Conservation (phyloP, 2,888 invertebrate genomes). For the Stenurella melanura region DNA sequence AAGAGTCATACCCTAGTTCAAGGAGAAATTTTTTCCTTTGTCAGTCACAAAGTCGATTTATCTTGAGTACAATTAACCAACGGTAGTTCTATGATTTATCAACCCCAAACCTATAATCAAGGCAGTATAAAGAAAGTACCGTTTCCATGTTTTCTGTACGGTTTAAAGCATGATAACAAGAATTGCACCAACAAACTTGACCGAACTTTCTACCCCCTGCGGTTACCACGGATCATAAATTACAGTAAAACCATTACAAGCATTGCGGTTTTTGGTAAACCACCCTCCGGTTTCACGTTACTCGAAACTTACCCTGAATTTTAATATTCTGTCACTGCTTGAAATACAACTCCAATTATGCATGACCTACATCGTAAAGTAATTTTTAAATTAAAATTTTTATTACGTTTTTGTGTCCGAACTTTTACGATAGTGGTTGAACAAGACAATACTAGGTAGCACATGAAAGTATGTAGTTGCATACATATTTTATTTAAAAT, state of each 20-base stretch:
- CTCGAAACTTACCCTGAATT: slow-evolving; percentile 13
- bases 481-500: not conserved
- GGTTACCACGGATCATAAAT: slow-evolving; percentile 27
- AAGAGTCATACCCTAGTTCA: not conserved
- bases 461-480: not conserved
- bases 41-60: not conserved
- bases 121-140: slow-evolving; percentile 39
- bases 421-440: slow-evolving; percentile 25
- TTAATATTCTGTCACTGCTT: slow-evolving; percentile 39
- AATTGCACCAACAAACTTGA: slow-evolving; percentile 12
- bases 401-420: slow-evolving; percentile 20
- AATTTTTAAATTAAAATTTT: slow-evolving; percentile 38
- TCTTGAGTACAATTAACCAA: not conserved
- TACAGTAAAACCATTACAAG: slow-evolving; percentile 29
- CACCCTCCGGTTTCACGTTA: slow-evolving; percentile 34
- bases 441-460: not conserved
- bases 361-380: slow-evolving; percentile 38
- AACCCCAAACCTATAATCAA: slow-evolving; percentile 8
- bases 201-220: slow-evolving; percentile 41
- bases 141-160: slow-evolving; percentile 42
- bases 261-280: slow-evolving; percentile 45
- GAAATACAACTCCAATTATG: slow-evolving; percentile 38
- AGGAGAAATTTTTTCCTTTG: not conserved
- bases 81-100: not conserved
- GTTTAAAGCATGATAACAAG: slow-evolving; percentile 19